Evolutionary conservation across 2,888 invertebrate species (phyloP).

Genomic region (Euzophera pinguis): DNA sequence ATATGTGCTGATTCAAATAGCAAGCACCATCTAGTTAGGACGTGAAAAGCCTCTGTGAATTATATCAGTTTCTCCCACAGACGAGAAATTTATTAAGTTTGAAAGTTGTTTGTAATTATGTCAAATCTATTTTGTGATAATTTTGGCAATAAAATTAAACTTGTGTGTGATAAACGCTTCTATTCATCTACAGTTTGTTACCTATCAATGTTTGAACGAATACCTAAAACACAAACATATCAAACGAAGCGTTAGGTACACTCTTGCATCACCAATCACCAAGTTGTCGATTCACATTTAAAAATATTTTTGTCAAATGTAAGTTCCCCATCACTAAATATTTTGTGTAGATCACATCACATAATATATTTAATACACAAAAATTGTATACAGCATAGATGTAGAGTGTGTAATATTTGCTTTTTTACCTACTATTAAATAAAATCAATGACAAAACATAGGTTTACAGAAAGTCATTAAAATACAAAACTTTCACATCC

Average conservation of each 20-base stretch:
- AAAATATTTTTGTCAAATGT: slow-evolving; percentile 16
- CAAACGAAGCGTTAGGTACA: slow-evolving; percentile 22
- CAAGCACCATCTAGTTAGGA: slow-evolving; percentile 53
- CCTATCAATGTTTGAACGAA: slow-evolving; percentile 40
- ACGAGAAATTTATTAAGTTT: slow-evolving; percentile 25
- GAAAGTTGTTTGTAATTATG: too few species aligned
- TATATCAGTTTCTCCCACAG: slow-evolving; percentile 28
- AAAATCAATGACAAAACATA: not conserved
- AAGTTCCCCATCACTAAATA: slow-evolving; percentile 14
- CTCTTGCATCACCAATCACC: slow-evolving; percentile 15
- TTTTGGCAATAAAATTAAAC: slow-evolving; percentile 39
- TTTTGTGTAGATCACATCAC: slow-evolving; percentile 11
- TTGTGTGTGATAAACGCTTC: slow-evolving; percentile 41
- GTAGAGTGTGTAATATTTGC: slow-evolving; percentile 7
- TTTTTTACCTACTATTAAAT: not conserved
- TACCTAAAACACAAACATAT: slow-evolving; percentile 26
- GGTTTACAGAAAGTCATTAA: not conserved
- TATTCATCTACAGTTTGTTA: slow-evolving; percentile 31
- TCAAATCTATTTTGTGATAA: too few species aligned
- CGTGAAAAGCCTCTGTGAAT: slow-evolving; percentile 47
- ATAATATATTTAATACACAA: not conserved
- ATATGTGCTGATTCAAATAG: slow-evolving; percentile 62
- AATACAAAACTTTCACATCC: not conserved
- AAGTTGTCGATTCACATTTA: slow-evolving; percentile 11
- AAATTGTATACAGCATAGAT: slow-evolving; percentile 9